Conservation (phyloP, 2,888 invertebrate species). For the Monochamus alternatus region DNA sequence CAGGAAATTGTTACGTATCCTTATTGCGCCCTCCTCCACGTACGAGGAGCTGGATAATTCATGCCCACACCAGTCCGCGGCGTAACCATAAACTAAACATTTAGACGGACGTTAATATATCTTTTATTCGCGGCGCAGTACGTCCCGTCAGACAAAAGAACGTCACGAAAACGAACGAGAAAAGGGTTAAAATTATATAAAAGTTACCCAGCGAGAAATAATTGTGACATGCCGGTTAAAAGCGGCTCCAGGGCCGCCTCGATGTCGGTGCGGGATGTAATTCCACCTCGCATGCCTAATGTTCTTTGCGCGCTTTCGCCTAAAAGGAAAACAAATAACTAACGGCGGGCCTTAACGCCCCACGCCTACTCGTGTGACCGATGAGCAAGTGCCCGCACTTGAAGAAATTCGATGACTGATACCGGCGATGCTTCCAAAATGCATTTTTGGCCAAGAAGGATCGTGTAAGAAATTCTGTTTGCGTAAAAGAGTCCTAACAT, state of each 20-base stretch:
- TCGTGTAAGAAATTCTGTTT: no score
- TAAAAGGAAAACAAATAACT: slow-evolving; percentile 32
- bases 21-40: neutral
- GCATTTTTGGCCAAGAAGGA: no score
- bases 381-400: slow-evolving; percentile 12
- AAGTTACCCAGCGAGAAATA: slow-evolving; percentile 60
- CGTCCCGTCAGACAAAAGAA: slow-evolving; percentile 50
- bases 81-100: slow-evolving; percentile 30
- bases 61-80: slow-evolving; percentile 19
- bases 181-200: slow-evolving; percentile 62
- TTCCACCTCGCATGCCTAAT: slow-evolving; percentile 30
- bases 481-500: no score
- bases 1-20: slow-evolving; percentile 1
- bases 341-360: slow-evolving; percentile 17
- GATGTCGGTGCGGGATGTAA: slow-evolving; percentile 27
- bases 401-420: neutral
- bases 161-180: slow-evolving; percentile 54
- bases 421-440: neutral
- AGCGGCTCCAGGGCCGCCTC: slow-evolving; percentile 39
- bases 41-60: slow-evolving; percentile 18
- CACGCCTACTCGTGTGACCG: slow-evolving; percentile 15
- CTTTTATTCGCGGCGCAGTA: slow-evolving; percentile 33
- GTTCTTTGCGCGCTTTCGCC: slow-evolving; percentile 23
- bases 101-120: slow-evolving; percentile 37
- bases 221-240: slow-evolving; percentile 60